Percentiles rank a stretch among this genome's conserved stretches.
Conservation (phyloP, 2,797 vertebrate species). For the Sebastes steindachneri region DNA sequence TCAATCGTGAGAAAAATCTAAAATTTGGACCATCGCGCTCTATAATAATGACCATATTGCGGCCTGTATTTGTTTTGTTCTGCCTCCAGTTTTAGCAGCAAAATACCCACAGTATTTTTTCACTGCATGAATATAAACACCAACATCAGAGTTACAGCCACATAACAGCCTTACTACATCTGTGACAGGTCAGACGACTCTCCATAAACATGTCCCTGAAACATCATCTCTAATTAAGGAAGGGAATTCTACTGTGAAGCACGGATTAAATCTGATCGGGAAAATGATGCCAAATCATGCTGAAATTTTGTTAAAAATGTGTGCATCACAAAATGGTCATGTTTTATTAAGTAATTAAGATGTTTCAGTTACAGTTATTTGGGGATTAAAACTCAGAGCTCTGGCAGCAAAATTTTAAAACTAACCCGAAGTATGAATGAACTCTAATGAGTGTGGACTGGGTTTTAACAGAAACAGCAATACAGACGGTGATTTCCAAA, state of each 20-base stretch:
- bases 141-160: not conserved
- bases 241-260: not conserved
- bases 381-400: not conserved
- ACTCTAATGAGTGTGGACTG: too few species aligned
- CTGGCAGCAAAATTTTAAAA: not conserved
- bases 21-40: not conserved
- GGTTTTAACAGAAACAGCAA: conserved; percentile 28
- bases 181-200: not conserved
- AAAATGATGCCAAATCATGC: not conserved
- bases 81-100: not conserved
- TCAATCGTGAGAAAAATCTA: not conserved
- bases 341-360: not conserved
- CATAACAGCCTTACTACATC: not conserved
- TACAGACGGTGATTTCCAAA: conserved; percentile 30
- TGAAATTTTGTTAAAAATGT: not conserved
- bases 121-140: not conserved
- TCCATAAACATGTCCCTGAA: not conserved
- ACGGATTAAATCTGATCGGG: not conserved
- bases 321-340: not conserved
- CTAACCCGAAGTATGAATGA: not conserved
- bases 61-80: not conserved
- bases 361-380: not conserved
- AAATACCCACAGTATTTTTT: not conserved
- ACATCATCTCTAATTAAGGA: not conserved
- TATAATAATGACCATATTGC: not conserved